phyloP scores from a whole-genome alignment of 2,888 invertebrate genomes.

The Ophioninae sp. region DNA sequence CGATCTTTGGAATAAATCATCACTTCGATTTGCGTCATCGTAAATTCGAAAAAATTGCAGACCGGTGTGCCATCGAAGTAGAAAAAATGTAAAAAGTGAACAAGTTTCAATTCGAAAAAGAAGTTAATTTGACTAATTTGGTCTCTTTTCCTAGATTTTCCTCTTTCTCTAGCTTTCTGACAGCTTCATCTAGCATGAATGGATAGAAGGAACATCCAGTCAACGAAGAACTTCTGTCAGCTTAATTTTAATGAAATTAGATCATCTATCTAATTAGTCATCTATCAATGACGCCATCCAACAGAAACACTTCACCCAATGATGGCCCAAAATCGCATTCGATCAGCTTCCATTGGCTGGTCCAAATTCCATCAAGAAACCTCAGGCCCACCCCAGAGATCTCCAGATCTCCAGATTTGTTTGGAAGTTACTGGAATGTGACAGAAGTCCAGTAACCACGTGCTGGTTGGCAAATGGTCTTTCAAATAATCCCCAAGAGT shows the following conservation, averaged over 20 bases:
- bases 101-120: background rate
- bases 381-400: background rate
- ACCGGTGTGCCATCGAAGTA: background rate
- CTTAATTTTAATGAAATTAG: background rate
- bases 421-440: background rate
- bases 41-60: background rate
- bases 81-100: background rate
- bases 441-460: background rate
- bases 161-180: background rate
- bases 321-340: background rate
- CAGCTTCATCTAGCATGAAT: background rate
- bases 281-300: background rate
- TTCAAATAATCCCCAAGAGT: background rate
- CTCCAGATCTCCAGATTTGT: background rate
- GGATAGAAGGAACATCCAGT: background rate
- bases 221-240: background rate
- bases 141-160: background rate
- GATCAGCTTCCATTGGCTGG: background rate
- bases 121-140: background rate
- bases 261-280: too few species aligned
- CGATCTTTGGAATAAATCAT: constrained; percentile 13
- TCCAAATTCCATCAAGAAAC: background rate
- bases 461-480: background rate
- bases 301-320: background rate
- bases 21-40: background rate